Percentiles rank a stretch among this genome's conserved stretches.
phyloP scores from a whole-genome alignment of 2,888 invertebrate genomes.

The Drosophila eohydei region DNA sequence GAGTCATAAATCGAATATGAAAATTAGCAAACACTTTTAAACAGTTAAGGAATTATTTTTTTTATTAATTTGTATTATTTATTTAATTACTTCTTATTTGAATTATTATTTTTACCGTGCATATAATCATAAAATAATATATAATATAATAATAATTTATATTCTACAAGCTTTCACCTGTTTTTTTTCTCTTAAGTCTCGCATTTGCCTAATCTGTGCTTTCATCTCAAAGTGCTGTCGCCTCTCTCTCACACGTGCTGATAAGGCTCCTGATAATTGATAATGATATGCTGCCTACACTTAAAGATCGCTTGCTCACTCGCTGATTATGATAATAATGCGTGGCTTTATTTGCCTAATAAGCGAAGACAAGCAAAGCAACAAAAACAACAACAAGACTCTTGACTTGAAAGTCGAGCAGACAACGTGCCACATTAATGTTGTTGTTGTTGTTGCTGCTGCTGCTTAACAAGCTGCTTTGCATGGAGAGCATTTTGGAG shows the following conservation, averaged over 20 bases:
- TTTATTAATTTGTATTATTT: no score
- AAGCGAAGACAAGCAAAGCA: slow-evolving; percentile 44
- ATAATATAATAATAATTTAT: no score
- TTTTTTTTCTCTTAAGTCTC: background rate
- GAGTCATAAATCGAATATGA: no score
- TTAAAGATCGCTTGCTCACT: background rate
- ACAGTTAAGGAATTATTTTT: no score
- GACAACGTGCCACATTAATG: slow-evolving; percentile 57
- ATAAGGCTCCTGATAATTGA: slow-evolving; percentile 49
- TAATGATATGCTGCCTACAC: slow-evolving; percentile 49
- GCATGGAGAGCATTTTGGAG: slow-evolving; percentile 66
- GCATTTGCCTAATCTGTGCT: slow-evolving; percentile 21
- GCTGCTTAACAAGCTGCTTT: slow-evolving; percentile 82
- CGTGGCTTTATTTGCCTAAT: slow-evolving; percentile 75
- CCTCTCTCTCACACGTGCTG: slow-evolving; percentile 28
- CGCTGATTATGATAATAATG: slow-evolving; percentile 72
- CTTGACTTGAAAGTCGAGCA: slow-evolving; percentile 63
- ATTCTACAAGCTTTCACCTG: background rate
- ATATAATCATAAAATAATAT: no score
- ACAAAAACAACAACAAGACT: background rate
- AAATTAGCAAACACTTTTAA: no score
- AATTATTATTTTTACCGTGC: no score
- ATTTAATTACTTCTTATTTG: no score
- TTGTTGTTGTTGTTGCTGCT: slow-evolving; percentile 27
- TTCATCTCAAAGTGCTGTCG: slow-evolving; percentile 15